phyloP scores from a whole-genome alignment of 2,113 vertebrate genomes.

The Dendropsophus ebraccatus region DNA sequence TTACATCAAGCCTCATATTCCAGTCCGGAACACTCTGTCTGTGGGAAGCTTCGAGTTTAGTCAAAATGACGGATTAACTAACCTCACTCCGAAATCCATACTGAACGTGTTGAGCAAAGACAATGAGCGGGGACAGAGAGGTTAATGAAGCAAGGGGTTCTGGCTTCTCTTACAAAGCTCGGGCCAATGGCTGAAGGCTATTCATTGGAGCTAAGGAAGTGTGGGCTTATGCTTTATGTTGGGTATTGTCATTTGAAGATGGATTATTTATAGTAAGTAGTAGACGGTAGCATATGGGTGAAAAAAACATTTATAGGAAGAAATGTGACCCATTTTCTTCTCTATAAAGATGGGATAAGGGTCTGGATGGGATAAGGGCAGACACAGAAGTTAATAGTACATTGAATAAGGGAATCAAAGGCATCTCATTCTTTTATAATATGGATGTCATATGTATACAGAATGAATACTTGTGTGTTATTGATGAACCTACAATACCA shows the following conservation, averaged over 20 bases:
- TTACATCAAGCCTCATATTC: conserved; percentile 68
- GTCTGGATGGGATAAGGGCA: neutral
- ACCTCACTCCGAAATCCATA: conserved; percentile 33
- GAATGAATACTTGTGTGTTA: too few relatives aligned
- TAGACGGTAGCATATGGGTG: neutral
- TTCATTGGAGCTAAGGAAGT: neutral
- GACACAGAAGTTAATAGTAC: neutral
- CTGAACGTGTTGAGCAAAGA: conserved; percentile 12
- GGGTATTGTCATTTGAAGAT: neutral
- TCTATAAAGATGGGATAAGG: neutral
- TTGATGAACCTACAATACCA: too few relatives aligned
- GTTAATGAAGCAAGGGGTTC: conserved; percentile 31
- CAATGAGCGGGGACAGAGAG: conserved; percentile 36
- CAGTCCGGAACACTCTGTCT: conserved; percentile 36
- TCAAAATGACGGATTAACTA: conserved; percentile 54
- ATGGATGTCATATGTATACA: neutral
- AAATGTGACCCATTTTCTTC: neutral
- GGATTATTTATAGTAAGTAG: neutral
- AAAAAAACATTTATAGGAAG: neutral
- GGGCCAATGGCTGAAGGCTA: neutral
- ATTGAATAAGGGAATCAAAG: neutral
- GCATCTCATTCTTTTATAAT: neutral
- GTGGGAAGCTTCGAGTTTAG: conserved; percentile 27
- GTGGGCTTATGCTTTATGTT: conserved; percentile 2
- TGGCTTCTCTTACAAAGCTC: neutral